Conservation (phyloP, 2,888 invertebrate species). For the Drosophila paucipuncta region DNA sequence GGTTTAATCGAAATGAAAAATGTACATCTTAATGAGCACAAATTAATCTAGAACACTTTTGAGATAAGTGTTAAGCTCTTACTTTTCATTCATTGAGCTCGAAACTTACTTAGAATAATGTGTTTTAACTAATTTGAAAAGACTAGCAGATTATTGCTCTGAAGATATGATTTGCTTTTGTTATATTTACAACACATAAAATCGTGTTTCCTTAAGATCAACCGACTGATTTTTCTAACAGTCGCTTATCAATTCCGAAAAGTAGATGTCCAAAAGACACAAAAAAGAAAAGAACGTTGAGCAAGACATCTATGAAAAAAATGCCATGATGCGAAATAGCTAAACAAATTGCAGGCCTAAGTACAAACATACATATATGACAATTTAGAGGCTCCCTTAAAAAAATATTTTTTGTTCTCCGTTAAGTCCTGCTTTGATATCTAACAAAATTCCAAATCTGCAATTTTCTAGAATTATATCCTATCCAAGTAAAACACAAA, state of each 20-base stretch:
- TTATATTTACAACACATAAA: neutral
- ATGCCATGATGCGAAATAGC: conserved; percentile 10
- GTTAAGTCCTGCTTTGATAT: neutral
- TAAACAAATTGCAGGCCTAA: conserved; percentile 13
- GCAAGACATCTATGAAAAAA: conserved; percentile 6
- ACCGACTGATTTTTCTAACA: neutral
- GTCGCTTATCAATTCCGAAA: neutral
- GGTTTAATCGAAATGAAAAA: conserved; percentile 5
- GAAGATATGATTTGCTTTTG: neutral
- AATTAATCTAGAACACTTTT: neutral
- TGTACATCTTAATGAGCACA: conserved; percentile 12
- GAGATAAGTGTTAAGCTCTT: neutral
- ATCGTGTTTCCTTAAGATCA: neutral
- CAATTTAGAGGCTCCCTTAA: neutral
- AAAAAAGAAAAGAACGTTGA: conserved; percentile 1
- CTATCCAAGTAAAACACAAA: neutral
- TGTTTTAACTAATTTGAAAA: neutral
- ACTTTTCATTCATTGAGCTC: conserved; percentile 3
- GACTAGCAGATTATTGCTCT: neutral
- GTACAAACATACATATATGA: conserved; percentile 32
- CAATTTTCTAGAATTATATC: neutral
- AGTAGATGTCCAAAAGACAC: conserved; percentile 1
- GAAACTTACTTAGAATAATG: neutral
- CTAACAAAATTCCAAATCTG: neutral
- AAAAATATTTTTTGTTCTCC: neutral